Evolutionary conservation across 2,888 invertebrate genomes (phyloP).

Genomic region (Coleophora flavipennella): DNA sequence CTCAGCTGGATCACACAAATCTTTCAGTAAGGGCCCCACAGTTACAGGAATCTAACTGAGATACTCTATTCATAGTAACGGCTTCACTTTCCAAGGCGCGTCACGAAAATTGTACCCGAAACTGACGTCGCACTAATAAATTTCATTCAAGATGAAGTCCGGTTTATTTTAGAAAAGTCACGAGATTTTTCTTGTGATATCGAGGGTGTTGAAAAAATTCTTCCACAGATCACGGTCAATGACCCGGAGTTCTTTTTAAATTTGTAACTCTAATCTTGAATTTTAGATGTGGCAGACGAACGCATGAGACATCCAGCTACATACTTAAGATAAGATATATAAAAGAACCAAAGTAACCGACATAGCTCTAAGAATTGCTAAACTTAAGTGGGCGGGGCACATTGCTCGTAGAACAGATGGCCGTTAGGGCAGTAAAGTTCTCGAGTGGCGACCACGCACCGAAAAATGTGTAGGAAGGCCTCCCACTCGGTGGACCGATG

Average conservation of each 20-base stretch:
- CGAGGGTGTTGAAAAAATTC: conserved; percentile 41
- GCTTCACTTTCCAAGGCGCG: conserved; percentile 30
- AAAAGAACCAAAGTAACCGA: too few relatives aligned
- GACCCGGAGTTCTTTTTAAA: conserved; percentile 50
- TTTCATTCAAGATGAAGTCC: conserved; percentile 50
- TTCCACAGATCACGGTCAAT: conserved; percentile 30
- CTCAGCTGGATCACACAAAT: conserved; percentile 62
- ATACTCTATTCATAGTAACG: conserved; percentile 48
- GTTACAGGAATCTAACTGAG: conserved; percentile 34
- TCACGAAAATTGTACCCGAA: conserved; percentile 52
- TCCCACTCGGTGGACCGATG: too few relatives aligned
- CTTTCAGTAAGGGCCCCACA: conserved; percentile 50
- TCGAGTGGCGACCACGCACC: too few relatives aligned
- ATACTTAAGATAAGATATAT: too few relatives aligned
- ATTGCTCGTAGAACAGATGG: too few relatives aligned
- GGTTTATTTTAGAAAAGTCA: conserved; percentile 43
- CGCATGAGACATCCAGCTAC: conserved; percentile 24
- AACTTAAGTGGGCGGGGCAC: too few relatives aligned
- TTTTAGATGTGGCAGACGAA: conserved; percentile 20
- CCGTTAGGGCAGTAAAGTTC: too few relatives aligned
- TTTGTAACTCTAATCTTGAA: conserved; percentile 38
- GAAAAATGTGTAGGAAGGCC: too few relatives aligned
- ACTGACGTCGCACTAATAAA: conserved; percentile 58
- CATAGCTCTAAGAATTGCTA: too few relatives aligned
- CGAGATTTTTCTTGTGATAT: conserved; percentile 51